Percentiles rank a stretch among this genome's conserved stretches.
These are phyloP conservation scores for Echinometra lucunter DNA, from an alignment of 53 echinoderm and acorn worm genomes.

Conservation along the genomic window DNA sequence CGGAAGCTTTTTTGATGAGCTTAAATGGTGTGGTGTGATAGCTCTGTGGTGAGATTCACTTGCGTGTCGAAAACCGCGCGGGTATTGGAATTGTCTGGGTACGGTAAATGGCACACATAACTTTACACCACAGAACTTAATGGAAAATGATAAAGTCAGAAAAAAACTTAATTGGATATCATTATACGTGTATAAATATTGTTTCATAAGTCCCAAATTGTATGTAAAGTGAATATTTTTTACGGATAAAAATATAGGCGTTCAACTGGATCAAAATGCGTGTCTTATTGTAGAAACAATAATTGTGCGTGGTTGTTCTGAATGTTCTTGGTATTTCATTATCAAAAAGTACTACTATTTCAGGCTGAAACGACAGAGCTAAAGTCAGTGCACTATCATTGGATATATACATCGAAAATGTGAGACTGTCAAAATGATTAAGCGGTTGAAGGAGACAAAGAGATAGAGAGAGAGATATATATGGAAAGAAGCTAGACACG, in stretches of 20 bases:
- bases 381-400: background rate
- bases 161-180: background rate
- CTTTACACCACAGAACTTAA: too few species aligned
- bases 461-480: background rate
- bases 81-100: background rate
- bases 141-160: too few species aligned
- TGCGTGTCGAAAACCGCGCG: too few species aligned
- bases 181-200: background rate
- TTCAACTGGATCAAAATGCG: too few species aligned
- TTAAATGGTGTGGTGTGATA: background rate
- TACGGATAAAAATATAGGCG: too few species aligned
- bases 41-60: background rate
- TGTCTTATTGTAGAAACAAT: background rate
- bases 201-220: background rate
- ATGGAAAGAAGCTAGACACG: too few species aligned
- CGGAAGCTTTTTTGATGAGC: background rate
- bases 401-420: background rate
- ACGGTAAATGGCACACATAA: background rate
- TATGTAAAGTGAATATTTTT: too few species aligned
- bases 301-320: too few species aligned
- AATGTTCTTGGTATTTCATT: too few species aligned
- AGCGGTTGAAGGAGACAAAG: background rate
- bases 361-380: too few species aligned
- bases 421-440: background rate
- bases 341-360: too few species aligned